Base-by-base conservation (phyloP, 1,140 invertebrate genomes). In the Vanessa atalanta region DNA sequence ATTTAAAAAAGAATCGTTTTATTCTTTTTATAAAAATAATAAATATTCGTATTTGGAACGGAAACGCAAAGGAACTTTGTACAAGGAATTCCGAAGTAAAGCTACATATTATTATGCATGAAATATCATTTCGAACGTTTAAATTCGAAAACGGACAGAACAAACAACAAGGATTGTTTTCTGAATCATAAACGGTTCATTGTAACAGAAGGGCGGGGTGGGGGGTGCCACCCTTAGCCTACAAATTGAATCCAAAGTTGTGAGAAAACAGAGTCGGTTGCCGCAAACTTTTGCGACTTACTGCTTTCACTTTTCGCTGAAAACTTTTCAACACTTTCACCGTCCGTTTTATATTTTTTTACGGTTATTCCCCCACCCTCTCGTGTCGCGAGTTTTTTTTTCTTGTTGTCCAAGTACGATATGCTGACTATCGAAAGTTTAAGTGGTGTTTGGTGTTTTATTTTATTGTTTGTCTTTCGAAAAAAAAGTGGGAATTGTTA, bases 191-290 rank as follows among this genome's bases (percentile, higher is more conserved):
- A 86, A 80, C 83, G 79, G 77, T 77, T 68, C 73, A 78, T 75
- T 80, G 82, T 81, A 72, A 77, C 65, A 75, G 43, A 31, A 14
- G 64, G 60, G 67, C 69, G 57, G 72, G 47, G 47, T 47, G 67
- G 72, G 55, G 55, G 51, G 47, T 51, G 65, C 75, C 72, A 72
- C 76, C 76, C 78, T 70, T 72, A 63, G 69, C 80, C 84, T 72
- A 82, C 78, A 83, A 89, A 89, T 87, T 85, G 87, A 88, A 84
- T 87, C 78, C 79, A 82, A 89, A 91, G 85, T 91, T 91, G 84
- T 76, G 76, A 77, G 87, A 82, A 87, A 91, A 91, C 89, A 91
- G 89, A 89, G 86, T 89, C 84, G 68, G 76, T 65, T 68, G 75
- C 69, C 72, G 71, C 82, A 69, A 91, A 91, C 86, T 91, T 91